Base-by-base conservation (phyloP, 2,113 vertebrate species). In the Chloropsis hardwickii region DNA sequence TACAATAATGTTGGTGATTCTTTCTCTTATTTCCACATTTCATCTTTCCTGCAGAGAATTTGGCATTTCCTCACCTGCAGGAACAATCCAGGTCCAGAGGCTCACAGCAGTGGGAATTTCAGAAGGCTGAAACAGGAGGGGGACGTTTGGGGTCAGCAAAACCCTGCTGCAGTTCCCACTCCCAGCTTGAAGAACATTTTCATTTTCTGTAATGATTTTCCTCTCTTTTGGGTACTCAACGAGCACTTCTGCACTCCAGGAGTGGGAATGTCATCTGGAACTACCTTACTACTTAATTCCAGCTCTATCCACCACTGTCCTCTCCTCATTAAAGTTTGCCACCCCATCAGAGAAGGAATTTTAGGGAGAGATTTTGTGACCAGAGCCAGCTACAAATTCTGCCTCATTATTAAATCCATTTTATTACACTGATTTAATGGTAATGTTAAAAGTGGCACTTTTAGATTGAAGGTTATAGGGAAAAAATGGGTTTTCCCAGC, bases 401-500 rank as follows among this genome's bases (percentile, higher is more conserved):
- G 0, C 22, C 39, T 60, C 58, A 5, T 33, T 53, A 33, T 24
- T 20, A 79, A 28, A 87, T 35, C 5, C 6, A 48, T 33, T 54
- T 62, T n/a, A n/a, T 48, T 58, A 16, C 1, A 1, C 12, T 29
- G 12, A 14, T 74, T 86, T 58, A 71, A 23, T 12, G 25, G 39
- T 4, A 56, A 70, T 0, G 1, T 42, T 67, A 53, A 31, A n/a
- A 86, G 76, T 13, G 45, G 14, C 53, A 37, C n/a, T 66, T 83
- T 42, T 4, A 56, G 20, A 54, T 2, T 27, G 33, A 87, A 66
- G 31, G 37, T 21, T 42, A 33, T 2, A 11, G 70, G 35, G 6
- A 10, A 7, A 18, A 57, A 47, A 3, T 2, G 1, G 3, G 2
- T 7, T 78, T 66, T 50, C 11, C 23, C 17, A 9, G 13, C 6